Percentiles rank a stretch among this genome's conserved stretches.
Evolutionary conservation across 1,140 invertebrate species (phyloP).

Genomic region (Bilobella aurantiaca): DNA sequence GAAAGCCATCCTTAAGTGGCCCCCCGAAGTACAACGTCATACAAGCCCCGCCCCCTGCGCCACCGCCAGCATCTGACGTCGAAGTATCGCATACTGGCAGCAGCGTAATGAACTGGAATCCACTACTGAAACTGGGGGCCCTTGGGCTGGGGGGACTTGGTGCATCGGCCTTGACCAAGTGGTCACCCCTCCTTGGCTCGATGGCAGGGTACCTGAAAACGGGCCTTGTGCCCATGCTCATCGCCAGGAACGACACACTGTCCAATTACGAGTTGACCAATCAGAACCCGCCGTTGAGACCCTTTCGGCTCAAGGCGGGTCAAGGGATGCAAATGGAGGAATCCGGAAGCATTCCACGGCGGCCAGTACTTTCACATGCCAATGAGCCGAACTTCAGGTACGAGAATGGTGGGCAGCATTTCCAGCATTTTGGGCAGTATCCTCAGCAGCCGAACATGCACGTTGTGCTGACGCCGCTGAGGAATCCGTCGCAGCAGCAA

Average conservation of each 20-base stretch:
- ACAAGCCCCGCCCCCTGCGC: neutral
- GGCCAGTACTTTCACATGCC: constrained; percentile 27
- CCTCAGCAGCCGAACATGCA: neutral
- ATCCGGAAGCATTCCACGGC: constrained; percentile 15
- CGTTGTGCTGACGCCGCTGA: neutral
- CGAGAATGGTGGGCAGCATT: neutral
- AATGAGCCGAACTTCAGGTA: constrained; percentile 25
- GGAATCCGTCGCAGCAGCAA: neutral
- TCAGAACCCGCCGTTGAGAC: neutral
- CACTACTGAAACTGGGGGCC: constrained; percentile 30
- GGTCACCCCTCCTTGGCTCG: constrained; percentile 36
- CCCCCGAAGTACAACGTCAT: neutral
- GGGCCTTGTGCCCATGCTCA: constrained; percentile 18
- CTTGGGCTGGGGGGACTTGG: constrained; percentile 35
- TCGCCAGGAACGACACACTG: constrained; percentile 36
- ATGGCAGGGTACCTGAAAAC: constrained; percentile 38
- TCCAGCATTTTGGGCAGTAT: neutral
- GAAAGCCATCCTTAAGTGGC: neutral
- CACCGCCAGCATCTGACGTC: neutral
- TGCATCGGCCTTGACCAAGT: constrained; percentile 35
- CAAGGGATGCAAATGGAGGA: constrained; percentile 4
- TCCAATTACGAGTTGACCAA: neutral
- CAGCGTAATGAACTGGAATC: constrained; percentile 25
- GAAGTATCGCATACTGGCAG: constrained; percentile 11
- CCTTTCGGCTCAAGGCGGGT: neutral